Conservation (phyloP, 2,113 vertebrate genomes). For the Pomatostomus ruficeps region DNA sequence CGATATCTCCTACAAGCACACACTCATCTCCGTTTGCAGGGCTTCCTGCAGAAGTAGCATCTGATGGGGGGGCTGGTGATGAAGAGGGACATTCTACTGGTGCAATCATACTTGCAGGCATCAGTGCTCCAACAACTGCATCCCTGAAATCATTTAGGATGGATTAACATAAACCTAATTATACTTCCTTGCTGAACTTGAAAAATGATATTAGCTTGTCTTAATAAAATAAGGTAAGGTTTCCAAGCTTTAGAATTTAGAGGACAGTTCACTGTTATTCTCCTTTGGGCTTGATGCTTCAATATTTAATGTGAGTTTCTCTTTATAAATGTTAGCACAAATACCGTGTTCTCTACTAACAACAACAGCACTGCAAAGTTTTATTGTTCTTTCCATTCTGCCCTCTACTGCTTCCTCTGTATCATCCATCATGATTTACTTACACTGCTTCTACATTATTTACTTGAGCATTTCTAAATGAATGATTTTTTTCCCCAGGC, state of each 20-base stretch:
- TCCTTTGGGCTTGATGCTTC: not conserved
- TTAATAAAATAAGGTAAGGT: not conserved
- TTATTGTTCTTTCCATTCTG: not conserved
- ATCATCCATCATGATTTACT: not conserved
- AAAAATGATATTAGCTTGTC: not conserved
- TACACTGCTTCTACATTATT: not conserved
- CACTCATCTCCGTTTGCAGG: constrained; percentile 82
- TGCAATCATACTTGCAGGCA: constrained; percentile 95
- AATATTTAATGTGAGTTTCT: not conserved
- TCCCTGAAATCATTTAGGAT: constrained; percentile 75
- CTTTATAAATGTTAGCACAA: not conserved
- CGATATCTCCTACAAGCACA: constrained; percentile 72
- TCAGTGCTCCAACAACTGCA: constrained; percentile 89
- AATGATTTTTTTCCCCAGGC: not conserved
- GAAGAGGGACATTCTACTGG: constrained; percentile 90
- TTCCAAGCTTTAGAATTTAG: not conserved
- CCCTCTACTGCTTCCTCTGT: not conserved
- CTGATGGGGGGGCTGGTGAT: constrained; percentile 83
- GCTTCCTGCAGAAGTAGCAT: constrained; percentile 78
- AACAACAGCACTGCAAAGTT: not conserved
- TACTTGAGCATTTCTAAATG: not conserved
- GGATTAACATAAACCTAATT: not conserved
- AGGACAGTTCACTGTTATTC: not conserved
- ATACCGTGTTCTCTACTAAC: not conserved
- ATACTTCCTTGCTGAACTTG: not conserved